These are phyloP conservation scores for Pharmacophagus antenor DNA, from an alignment of 2,888 invertebrate genomes.

Conservation along the genomic window DNA sequence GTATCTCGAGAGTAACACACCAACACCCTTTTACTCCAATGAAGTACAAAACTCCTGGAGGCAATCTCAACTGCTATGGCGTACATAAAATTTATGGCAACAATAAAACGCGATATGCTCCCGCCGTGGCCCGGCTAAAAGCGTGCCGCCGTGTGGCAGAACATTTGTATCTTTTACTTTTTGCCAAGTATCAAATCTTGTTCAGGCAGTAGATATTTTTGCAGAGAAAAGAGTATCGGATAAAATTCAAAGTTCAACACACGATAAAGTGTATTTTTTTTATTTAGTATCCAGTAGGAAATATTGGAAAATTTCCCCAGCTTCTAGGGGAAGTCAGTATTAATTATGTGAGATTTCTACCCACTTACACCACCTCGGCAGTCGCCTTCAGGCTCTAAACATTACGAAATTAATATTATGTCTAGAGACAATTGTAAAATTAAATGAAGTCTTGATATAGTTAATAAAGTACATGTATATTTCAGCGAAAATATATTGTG, in stretches of 20 bases:
- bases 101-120: constrained; percentile 76
- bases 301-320: too few species aligned
- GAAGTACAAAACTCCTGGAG: constrained; percentile 71
- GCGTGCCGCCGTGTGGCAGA: constrained; percentile 41
- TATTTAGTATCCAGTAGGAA: too few species aligned
- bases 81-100: constrained; percentile 67
- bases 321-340: too few species aligned
- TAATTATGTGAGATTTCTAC: too few species aligned
- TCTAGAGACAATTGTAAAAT: too few species aligned
- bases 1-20: constrained; percentile 38
- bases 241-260: neutral
- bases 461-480: too few species aligned
- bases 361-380: too few species aligned
- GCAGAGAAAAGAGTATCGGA: neutral
- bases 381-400: too few species aligned
- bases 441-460: too few species aligned
- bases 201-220: constrained; percentile 9
- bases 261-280: too few species aligned
- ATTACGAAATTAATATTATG: too few species aligned
- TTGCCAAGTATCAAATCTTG: constrained; percentile 20
- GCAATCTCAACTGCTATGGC: constrained; percentile 71
- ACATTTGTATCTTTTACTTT: constrained; percentile 35
- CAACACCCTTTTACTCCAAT: constrained; percentile 44
- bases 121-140: constrained; percentile 53
- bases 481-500: too few species aligned